Evolutionary conservation across 2,113 vertebrate genomes (phyloP).

Genomic region (Leiothrix lutea): DNA sequence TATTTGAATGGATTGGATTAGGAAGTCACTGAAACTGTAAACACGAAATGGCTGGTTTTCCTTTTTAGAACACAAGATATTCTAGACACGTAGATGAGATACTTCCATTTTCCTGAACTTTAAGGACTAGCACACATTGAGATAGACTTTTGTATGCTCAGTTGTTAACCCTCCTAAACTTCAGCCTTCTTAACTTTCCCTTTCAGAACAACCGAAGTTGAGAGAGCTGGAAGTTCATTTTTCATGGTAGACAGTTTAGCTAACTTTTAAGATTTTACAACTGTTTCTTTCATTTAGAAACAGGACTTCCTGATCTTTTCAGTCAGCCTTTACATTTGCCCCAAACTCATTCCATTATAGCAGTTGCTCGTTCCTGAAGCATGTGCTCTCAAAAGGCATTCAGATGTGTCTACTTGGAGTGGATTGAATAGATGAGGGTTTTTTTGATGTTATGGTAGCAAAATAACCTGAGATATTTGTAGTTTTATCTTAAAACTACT

Average conservation of each 20-base stretch:
- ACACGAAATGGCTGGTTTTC: neutral
- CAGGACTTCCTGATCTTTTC: neutral
- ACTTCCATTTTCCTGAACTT: neutral
- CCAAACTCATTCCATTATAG: neutral
- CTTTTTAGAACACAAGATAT: neutral
- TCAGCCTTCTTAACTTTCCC: neutral
- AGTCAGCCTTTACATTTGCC: neutral
- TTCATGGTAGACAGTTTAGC: neutral
- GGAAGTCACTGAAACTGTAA: neutral
- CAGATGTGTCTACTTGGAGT: neutral
- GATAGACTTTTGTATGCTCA: neutral
- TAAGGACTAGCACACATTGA: neutral
- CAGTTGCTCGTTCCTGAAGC: neutral
- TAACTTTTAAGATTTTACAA: neutral
- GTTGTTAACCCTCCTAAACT: neutral
- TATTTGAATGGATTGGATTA: neutral
- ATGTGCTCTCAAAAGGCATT: neutral
- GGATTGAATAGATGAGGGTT: neutral
- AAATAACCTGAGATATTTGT: neutral
- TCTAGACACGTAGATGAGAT: neutral
- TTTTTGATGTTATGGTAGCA: neutral
- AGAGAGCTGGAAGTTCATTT: neutral
- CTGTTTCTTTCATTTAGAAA: neutral
- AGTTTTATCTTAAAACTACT: neutral
- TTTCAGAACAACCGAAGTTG: neutral